These are phyloP conservation scores for Elegia similella DNA, from an alignment of 2,888 invertebrate species.

Conservation along the genomic window DNA sequence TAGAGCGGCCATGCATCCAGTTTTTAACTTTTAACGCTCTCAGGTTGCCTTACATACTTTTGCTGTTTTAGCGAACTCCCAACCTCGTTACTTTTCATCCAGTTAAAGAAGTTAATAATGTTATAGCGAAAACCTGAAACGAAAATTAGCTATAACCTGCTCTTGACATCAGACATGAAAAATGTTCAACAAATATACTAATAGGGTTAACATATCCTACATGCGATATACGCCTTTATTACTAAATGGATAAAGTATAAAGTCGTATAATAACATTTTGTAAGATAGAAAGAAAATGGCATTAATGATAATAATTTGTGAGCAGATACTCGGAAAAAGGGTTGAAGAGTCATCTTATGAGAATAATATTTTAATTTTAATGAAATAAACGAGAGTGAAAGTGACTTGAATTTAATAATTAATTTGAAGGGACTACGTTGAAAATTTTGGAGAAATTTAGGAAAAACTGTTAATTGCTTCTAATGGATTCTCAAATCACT, in stretches of 20 bases:
- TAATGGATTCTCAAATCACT: no score
- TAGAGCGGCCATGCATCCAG: no score
- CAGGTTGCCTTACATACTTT: no score
- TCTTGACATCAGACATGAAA: conserved; percentile 1
- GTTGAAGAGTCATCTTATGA: background rate
- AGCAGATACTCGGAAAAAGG: background rate
- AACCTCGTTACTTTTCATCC: background rate
- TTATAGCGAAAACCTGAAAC: background rate
- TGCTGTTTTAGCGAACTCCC: no score
- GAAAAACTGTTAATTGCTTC: no score
- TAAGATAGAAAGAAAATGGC: background rate
- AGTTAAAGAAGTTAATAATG: background rate
- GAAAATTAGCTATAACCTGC: conserved; percentile 5
- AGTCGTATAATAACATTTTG: background rate
- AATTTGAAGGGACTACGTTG: background rate
- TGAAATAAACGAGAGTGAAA: background rate
- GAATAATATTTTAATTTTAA: background rate
- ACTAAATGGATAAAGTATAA: background rate
- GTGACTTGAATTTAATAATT: background rate
- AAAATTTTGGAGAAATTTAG: no score
- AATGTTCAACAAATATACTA: conserved; percentile 2
- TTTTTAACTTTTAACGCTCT: no score
- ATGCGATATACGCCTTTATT: background rate
- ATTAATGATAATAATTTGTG: background rate
- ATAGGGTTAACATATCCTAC: background rate